These are phyloP conservation scores for Xiphophorus couchianus DNA, from an alignment of 2,113 vertebrate genomes.

Conservation along the genomic window DNA sequence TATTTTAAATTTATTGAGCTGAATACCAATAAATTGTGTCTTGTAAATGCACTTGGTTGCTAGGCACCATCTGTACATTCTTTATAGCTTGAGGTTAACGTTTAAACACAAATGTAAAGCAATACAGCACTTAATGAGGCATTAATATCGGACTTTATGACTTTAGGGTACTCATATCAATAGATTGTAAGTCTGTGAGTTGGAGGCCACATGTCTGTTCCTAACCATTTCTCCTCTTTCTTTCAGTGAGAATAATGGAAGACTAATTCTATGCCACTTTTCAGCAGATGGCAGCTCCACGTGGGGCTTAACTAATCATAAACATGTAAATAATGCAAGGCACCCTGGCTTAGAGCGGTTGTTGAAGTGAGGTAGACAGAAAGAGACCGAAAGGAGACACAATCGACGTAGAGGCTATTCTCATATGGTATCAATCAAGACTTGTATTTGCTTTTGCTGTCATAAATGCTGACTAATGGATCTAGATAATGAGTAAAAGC, in stretches of 20 bases:
- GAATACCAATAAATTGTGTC: background rate
- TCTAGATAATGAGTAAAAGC: slow-evolving; percentile 41
- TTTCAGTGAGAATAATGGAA: slow-evolving; percentile 59
- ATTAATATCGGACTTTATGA: slow-evolving; percentile 58
- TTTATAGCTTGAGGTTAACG: slow-evolving; percentile 37
- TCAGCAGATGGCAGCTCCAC: slow-evolving; percentile 71
- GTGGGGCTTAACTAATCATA: slow-evolving; percentile 74
- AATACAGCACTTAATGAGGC: slow-evolving; percentile 54
- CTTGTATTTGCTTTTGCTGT: slow-evolving; percentile 53
- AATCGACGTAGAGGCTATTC: slow-evolving; percentile 53
- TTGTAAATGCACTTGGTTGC: slow-evolving; percentile 4
- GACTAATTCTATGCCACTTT: slow-evolving; percentile 53
- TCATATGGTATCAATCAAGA: slow-evolving; percentile 61
- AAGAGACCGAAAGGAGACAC: slow-evolving; percentile 25
- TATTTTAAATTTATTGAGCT: background rate
- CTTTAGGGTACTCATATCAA: slow-evolving; percentile 33
- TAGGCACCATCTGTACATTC: slow-evolving; percentile 39
- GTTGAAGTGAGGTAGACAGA: slow-evolving; percentile 36
- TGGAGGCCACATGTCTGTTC: background rate
- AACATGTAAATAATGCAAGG: slow-evolving; percentile 80
- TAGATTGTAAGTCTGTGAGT: slow-evolving; percentile 9
- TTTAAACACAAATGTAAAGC: slow-evolving; percentile 52
- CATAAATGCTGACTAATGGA: slow-evolving; percentile 64
- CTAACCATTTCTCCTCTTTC: slow-evolving; percentile 27
- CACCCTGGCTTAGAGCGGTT: slow-evolving; percentile 50